Evolutionary conservation across 2,888 invertebrate genomes (phyloP).

Genomic region (Chirona hameri): DNA sequence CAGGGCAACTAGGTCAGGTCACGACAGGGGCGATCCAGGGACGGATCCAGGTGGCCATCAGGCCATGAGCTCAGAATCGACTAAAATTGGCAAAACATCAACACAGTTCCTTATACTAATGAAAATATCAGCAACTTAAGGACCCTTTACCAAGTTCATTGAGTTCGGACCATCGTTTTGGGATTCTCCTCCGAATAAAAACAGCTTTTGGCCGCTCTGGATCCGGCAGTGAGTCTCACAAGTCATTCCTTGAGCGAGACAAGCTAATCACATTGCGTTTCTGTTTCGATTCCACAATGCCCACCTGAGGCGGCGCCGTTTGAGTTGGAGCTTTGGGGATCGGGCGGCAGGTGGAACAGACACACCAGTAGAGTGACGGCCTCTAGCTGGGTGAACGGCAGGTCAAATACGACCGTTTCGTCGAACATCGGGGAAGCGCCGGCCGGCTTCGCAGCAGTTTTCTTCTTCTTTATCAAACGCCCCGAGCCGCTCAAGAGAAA

Average conservation of each 20-base stretch:
- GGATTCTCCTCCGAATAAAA: too few species aligned
- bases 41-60: too few species aligned
- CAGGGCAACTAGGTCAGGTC: too few species aligned
- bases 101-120: background rate
- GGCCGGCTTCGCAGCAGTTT: conserved; percentile 45
- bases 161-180: too few species aligned
- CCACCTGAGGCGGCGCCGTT: background rate
- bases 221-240: too few species aligned
- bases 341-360: conserved; percentile 43
- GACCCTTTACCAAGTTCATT: background rate
- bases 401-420: conserved; percentile 51
- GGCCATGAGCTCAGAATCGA: background rate
- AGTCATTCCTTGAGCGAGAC: too few species aligned
- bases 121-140: background rate
- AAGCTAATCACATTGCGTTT: too few species aligned
- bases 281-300: too few species aligned
- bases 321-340: background rate
- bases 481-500: conserved; percentile 49
- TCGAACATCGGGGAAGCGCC: conserved; percentile 49
- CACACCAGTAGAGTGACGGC: conserved; percentile 48
- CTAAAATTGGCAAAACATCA: background rate
- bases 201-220: too few species aligned
- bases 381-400: conserved; percentile 48
- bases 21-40: too few species aligned
- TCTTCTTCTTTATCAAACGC: conserved; percentile 49